Conservation (phyloP, 2,113 vertebrate species). For the Scophthalmus maximus region DNA sequence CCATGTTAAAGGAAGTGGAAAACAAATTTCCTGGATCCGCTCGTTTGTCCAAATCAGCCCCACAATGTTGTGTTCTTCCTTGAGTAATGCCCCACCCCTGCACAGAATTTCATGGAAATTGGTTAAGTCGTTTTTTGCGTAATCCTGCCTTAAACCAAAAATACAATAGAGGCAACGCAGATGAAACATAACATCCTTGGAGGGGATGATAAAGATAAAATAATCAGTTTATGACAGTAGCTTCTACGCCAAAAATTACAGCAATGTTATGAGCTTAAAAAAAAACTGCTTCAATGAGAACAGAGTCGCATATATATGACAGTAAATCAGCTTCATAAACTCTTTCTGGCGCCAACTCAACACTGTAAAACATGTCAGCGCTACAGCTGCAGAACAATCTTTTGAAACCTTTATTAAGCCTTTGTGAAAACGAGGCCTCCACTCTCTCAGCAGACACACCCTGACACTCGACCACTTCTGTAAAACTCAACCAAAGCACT, state of each 20-base stretch:
- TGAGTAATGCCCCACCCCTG: too few relatives aligned
- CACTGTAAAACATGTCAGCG: neutral
- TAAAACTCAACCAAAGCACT: slow-evolving; percentile 73
- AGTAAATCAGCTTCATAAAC: neutral
- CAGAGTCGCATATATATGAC: neutral
- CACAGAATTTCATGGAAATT: too few relatives aligned
- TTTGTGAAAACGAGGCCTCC: slow-evolving; percentile 3
- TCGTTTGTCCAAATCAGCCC: too few relatives aligned
- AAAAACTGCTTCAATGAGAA: too few relatives aligned
- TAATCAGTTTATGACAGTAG: neutral
- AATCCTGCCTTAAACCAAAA: too few relatives aligned
- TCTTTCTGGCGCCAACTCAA: neutral
- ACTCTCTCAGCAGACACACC: slow-evolving; percentile 20
- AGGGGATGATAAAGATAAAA: neutral
- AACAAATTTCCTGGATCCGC: too few relatives aligned
- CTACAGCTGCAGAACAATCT: neutral
- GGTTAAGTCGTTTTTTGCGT: too few relatives aligned
- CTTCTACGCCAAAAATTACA: neutral
- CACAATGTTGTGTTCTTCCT: too few relatives aligned
- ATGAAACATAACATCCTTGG: too few relatives aligned
- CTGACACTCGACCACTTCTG: slow-evolving; percentile 46
- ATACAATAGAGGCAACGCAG: too few relatives aligned
- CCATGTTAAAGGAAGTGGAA: too few relatives aligned
- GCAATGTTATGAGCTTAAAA: neutral
- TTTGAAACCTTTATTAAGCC: neutral